These are phyloP conservation scores for Epinephelus moara DNA, from an alignment of 2,113 vertebrate species.

Conservation along the genomic window DNA sequence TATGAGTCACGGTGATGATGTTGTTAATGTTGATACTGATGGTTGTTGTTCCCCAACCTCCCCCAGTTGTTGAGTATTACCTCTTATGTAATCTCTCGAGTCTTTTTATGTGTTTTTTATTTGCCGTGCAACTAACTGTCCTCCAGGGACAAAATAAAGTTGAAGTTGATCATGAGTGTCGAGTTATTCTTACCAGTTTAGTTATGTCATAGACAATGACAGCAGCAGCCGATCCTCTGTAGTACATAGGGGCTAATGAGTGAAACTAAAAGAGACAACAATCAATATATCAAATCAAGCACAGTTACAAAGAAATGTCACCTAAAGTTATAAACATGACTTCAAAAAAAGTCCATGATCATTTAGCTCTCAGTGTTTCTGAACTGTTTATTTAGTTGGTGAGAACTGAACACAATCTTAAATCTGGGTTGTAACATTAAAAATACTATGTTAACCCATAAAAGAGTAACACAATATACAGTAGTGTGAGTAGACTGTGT, in stretches of 20 bases:
- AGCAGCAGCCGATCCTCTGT: slow-evolving; percentile 95
- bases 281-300: not conserved
- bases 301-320: not conserved
- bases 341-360: not conserved
- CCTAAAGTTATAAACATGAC: not conserved
- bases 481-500: not conserved
- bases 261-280: slow-evolving; percentile 89
- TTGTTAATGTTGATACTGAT: too few species aligned
- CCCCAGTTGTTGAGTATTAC: too few species aligned
- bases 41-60: too few species aligned
- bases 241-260: slow-evolving; percentile 98
- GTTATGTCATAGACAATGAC: slow-evolving; percentile 99
- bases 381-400: not conserved
- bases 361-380: too few species aligned
- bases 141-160: too few species aligned
- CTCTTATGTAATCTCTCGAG: too few species aligned
- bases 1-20: too few species aligned
- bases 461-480: not conserved
- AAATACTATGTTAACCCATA: not conserved
- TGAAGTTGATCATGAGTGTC: not conserved
- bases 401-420: not conserved
- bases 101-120: too few species aligned
- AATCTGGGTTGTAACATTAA: not conserved
- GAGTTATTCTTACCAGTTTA: slow-evolving; percentile 90
- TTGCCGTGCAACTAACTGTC: too few species aligned